Conservation (phyloP, 2,797 vertebrate genomes). For the Meriones psammophilus region DNA sequence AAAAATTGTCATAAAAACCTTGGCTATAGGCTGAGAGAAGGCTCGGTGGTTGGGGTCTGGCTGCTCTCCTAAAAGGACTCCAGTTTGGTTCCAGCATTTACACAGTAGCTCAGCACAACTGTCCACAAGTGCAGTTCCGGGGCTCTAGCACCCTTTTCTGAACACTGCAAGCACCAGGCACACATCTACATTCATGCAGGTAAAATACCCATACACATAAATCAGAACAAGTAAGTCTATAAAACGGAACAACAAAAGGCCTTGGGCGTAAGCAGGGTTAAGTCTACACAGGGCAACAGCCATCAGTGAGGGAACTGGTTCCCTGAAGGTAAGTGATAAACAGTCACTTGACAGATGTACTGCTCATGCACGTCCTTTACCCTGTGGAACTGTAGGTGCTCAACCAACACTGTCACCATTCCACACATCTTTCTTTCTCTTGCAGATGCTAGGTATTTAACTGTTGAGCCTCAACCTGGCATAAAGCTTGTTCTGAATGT, state of each 20-base stretch:
- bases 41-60: no score
- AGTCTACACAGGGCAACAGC: neutral
- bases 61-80: neutral
- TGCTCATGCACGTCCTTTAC: slow-evolving; percentile 5
- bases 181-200: neutral
- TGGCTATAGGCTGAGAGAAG: neutral
- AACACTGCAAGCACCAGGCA: neutral
- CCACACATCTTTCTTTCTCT: slow-evolving; percentile 15
- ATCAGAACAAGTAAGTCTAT: slow-evolving; percentile 1
- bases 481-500: slow-evolving; percentile 37
- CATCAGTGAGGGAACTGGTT: neutral
- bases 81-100: neutral
- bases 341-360: neutral
- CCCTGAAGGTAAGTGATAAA: slow-evolving; percentile 25
- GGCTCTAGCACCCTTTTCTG: neutral
- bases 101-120: neutral
- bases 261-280: neutral
- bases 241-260: neutral
- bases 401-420: neutral
- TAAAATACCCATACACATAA: neutral
- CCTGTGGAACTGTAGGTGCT: neutral
- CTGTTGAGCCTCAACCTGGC: neutral
- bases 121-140: neutral
- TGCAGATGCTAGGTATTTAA: slow-evolving; percentile 1
- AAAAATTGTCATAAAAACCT: neutral